Evolutionary conservation across 2,113 vertebrate genomes (phyloP).

Genomic region (Noturus placidus): DNA sequence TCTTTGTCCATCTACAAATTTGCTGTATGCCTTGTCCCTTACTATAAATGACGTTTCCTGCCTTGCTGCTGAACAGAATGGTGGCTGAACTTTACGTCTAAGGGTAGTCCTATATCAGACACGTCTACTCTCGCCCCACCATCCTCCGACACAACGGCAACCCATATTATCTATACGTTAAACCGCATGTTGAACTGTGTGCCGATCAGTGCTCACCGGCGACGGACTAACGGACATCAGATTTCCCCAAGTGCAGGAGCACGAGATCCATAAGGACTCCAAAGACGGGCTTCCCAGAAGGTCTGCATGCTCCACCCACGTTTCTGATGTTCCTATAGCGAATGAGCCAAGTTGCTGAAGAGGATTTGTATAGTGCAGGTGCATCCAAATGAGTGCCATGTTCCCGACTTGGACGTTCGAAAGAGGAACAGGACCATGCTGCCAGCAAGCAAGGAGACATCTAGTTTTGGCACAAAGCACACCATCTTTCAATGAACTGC

Average conservation of each 20-base stretch:
- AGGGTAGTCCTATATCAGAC: background rate
- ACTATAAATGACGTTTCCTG: constrained; percentile 27
- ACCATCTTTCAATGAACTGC: background rate
- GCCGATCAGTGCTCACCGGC: background rate
- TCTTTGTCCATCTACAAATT: constrained; percentile 61
- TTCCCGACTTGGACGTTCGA: background rate
- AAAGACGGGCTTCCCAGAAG: background rate
- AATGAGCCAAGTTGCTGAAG: background rate
- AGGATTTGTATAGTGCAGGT: background rate
- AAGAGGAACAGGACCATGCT: constrained; percentile 5
- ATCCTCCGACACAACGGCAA: constrained; percentile 10
- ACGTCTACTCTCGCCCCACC: background rate
- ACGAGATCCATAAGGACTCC: background rate
- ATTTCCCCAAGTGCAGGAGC: constrained; percentile 10
- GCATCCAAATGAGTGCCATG: constrained; percentile 53
- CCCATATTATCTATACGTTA: constrained; percentile 9
- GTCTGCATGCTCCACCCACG: background rate
- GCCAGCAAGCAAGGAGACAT: background rate
- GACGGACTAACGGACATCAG: background rate
- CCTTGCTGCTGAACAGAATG: constrained; percentile 40
- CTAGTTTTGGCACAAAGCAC: constrained; percentile 19
- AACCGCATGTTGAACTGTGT: constrained; percentile 28
- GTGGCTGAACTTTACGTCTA: constrained; percentile 21
- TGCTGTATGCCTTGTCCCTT: constrained; percentile 48
- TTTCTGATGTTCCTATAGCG: background rate